Base-by-base conservation (phyloP, 2,888 invertebrate genomes). In the Cephus rjabovi region DNA sequence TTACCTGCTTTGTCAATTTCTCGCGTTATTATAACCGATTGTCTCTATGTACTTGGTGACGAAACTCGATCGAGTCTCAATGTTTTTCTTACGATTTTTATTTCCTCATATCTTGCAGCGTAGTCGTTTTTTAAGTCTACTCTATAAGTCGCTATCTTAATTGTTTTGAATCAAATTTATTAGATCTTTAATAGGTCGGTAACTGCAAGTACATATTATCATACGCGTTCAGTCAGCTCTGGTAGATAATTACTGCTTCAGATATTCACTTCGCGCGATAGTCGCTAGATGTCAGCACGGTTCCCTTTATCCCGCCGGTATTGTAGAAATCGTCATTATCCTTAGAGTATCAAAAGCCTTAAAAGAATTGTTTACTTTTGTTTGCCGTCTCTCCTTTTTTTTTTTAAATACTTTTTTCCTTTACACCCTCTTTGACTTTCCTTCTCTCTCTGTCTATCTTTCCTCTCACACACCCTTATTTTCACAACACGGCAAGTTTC, bases 401-500 rank as follows among this genome's bases (percentile, higher is more conserved):
- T 31, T 23, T 23, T 23, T 9, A 9, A 56, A 9, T 56, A 23
- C 9, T 9, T 56, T 56, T 56, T 56, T 0, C 23, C 56, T 56
- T 56, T 2, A 56, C 56, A 56, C 56, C 56, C 56, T 56, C 56
- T 23, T 23, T 23, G 23, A 56, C 56, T 23, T 23, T 37, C 12
- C 4, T 12, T 4, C 15, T 15, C 56, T 23, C 23, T 23, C 56
- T 23, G 9, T 15, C 6, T 15, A 0, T 6, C 4, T 15, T 23
- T 23, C 9, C 23, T 56, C 9, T 56, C 23, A 2, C 56, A 15
- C 15, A 30, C 12, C 71, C 71, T 9, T 31, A 34, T 31, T 80
- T 80, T 77, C 11, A 34, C 23, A 30, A 34, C 30, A 74, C 74
- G 23, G 34, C 12, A 34, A 74, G 37, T 9, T 56, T 74, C 74